These are phyloP conservation scores for Drosophila neonasuta DNA, from an alignment of 2,888 invertebrate species.

Conservation along the genomic window DNA sequence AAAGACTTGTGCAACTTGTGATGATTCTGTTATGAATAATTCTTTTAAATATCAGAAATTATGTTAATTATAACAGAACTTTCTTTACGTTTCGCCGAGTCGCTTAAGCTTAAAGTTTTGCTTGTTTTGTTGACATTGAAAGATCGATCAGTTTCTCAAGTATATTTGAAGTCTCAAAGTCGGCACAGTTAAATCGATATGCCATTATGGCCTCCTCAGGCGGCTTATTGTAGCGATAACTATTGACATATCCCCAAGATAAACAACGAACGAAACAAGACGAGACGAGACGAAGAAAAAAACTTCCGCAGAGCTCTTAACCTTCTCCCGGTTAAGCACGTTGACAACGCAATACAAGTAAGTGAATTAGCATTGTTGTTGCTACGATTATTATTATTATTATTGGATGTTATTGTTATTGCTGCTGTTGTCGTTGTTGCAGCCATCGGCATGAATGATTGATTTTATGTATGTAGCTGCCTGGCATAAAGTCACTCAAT, in stretches of 20 bases:
- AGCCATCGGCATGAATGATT: slow-evolving; percentile 62
- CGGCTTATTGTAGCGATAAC: slow-evolving; percentile 46
- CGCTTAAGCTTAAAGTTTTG: slow-evolving; percentile 7
- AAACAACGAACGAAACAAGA: slow-evolving; percentile 59
- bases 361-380: slow-evolving; percentile 50
- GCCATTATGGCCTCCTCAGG: slow-evolving; percentile 49
- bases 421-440: slow-evolving; percentile 33
- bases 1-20: slow-evolving; percentile 33
- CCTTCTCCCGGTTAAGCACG: slow-evolving; percentile 58
- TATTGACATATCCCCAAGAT: slow-evolving; percentile 68
- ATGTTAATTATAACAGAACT: slow-evolving; percentile 47
- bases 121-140: slow-evolving; percentile 25
- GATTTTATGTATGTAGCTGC: slow-evolving; percentile 72
- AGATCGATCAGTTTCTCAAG: slow-evolving; percentile 25
- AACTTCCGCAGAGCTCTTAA: slow-evolving; percentile 63
- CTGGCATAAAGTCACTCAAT: slow-evolving; percentile 75
- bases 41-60: slow-evolving; percentile 17
- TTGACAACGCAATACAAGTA: slow-evolving; percentile 49
- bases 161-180: slow-evolving; percentile 24
- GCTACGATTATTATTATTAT: slow-evolving; percentile 26
- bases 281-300: slow-evolving; percentile 26
- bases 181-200: slow-evolving; percentile 60
- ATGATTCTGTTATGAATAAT: slow-evolving; percentile 20
- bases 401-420: slow-evolving; percentile 38
- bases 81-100: slow-evolving; percentile 17